Conservation (phyloP, 2,113 vertebrate species). For the Laticauda colubrina region DNA sequence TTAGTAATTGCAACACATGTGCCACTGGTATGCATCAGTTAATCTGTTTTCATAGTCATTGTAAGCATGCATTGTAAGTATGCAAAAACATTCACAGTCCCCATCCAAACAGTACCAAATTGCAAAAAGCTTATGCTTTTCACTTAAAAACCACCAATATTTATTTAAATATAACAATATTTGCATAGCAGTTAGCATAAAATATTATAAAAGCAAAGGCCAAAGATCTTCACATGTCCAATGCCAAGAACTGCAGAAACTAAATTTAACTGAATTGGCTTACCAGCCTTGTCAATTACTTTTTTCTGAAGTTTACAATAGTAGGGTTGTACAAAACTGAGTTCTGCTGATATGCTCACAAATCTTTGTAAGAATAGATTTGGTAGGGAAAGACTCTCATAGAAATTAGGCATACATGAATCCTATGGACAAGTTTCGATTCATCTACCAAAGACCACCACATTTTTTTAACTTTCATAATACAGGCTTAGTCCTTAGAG, state of each 20-base stretch:
- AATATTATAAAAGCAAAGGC: too few relatives aligned
- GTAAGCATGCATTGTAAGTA: too few relatives aligned
- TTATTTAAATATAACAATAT: too few relatives aligned
- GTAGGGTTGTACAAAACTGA: background rate
- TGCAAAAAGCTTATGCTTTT: too few relatives aligned
- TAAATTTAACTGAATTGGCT: background rate
- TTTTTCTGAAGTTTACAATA: background rate
- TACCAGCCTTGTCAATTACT: background rate
- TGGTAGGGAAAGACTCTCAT: background rate
- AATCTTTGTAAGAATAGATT: background rate
- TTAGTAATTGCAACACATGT: too few relatives aligned
- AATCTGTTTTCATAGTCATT: too few relatives aligned
- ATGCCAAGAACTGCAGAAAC: background rate
- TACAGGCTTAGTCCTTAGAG: background rate
- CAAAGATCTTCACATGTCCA: background rate
- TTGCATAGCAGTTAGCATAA: too few relatives aligned
- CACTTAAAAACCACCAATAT: too few relatives aligned
- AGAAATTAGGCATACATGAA: background rate
- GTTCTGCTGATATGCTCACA: background rate
- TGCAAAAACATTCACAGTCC: too few relatives aligned
- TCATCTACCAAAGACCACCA: background rate
- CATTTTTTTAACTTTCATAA: background rate
- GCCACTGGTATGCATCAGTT: too few relatives aligned
- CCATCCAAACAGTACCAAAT: too few relatives aligned
- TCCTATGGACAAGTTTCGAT: background rate